Percentiles rank a stretch among this genome's conserved stretches.
Evolutionary conservation across 2,113 vertebrate genomes (phyloP).

Genomic region (Percina caprodes): DNA sequence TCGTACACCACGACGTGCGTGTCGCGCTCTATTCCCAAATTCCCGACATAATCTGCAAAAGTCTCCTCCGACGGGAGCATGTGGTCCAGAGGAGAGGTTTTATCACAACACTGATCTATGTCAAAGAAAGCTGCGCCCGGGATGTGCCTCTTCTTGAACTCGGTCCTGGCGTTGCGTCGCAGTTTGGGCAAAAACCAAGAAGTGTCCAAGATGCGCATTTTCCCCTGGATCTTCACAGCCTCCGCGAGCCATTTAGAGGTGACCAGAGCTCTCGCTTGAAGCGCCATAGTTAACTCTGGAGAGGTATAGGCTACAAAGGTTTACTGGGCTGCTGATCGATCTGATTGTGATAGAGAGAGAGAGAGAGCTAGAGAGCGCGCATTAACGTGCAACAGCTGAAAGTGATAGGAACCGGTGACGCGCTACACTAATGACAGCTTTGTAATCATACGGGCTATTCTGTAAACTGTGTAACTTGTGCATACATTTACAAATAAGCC

Average conservation of each 20-base stretch:
- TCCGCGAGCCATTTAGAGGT: constrained; percentile 89
- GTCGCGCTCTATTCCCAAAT: constrained; percentile 86
- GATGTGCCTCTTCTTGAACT: constrained; percentile 89
- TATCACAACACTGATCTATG: constrained; percentile 92
- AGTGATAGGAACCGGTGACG: constrained; percentile 21
- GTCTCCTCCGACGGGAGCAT: constrained; percentile 86
- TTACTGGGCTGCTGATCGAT: neutral
- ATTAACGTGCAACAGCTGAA: constrained; percentile 17
- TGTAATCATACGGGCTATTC: neutral
- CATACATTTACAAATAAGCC: neutral
- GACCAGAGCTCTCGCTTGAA: constrained; percentile 85
- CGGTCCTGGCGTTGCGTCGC: constrained; percentile 83
- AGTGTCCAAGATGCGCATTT: constrained; percentile 88
- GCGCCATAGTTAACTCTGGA: constrained; percentile 79
- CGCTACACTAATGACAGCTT: neutral
- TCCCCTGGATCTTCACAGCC: constrained; percentile 77
- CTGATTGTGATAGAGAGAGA: neutral
- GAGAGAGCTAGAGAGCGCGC: too few species aligned
- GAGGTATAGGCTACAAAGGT: neutral
- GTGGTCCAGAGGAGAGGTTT: constrained; percentile 90
- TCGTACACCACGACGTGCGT: constrained; percentile 95
- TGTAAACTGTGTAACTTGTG: neutral
- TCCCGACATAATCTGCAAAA: constrained; percentile 88
- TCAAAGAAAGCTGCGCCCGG: constrained; percentile 92
- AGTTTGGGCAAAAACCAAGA: constrained; percentile 94